These are phyloP conservation scores for Anolis apletophallus DNA, from an alignment of 2,797 vertebrate genomes.

Conservation along the genomic window DNA sequence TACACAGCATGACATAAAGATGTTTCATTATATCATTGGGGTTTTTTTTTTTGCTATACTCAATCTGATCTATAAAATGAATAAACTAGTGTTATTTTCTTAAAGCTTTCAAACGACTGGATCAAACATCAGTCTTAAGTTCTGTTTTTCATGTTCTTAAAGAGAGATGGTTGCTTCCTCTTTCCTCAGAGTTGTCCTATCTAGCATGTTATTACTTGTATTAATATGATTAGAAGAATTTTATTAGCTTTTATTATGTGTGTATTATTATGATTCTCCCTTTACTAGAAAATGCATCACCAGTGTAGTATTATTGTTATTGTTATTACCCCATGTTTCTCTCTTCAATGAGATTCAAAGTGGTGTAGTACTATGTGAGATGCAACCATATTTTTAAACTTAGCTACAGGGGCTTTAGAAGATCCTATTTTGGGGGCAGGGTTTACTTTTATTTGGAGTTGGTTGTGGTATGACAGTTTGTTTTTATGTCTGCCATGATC, in stretches of 20 bases:
- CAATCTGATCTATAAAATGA: background rate
- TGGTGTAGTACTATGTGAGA: background rate
- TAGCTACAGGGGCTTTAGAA: background rate
- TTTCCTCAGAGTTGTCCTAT: background rate
- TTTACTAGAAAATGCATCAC: background rate
- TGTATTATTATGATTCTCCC: no score
- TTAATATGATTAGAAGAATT: background rate
- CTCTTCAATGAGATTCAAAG: no score
- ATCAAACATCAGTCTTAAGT: background rate
- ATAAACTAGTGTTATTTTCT: background rate
- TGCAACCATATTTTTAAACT: background rate
- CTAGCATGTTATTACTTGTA: background rate
- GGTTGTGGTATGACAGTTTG: background rate
- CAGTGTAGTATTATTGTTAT: background rate
- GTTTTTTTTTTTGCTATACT: background rate
- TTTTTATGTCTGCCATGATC: background rate
- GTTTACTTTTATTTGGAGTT: background rate
- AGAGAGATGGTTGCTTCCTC: background rate
- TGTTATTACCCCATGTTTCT: no score
- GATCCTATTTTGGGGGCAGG: background rate
- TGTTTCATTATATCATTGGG: background rate
- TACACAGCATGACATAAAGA: conserved; percentile 12
- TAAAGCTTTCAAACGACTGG: background rate
- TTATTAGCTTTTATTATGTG: background rate
- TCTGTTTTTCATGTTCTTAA: background rate